Conservation (phyloP, 1,140 invertebrate genomes). For the Cyphomyrmex costatus region DNA sequence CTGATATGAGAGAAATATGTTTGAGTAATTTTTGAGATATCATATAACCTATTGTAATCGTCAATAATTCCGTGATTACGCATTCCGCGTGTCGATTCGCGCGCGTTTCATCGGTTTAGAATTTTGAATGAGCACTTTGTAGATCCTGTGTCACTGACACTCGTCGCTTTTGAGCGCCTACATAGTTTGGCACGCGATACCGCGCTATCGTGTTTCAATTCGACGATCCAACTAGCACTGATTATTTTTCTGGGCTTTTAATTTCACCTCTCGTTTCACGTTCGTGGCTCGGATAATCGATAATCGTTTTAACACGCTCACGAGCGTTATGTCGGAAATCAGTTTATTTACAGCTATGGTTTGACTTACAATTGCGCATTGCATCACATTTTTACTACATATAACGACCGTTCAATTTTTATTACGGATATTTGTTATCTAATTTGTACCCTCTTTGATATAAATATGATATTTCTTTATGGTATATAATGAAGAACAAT, state of each 20-base stretch:
- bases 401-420: conserved; percentile 50
- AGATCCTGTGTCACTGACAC: conserved; percentile 66
- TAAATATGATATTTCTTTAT: neutral
- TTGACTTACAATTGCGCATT: conserved; percentile 12
- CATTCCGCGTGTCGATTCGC: conserved; percentile 30
- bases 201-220: conserved; percentile 64
- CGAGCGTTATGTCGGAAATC: conserved; percentile 15
- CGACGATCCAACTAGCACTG: conserved; percentile 32
- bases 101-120: conserved; percentile 69
- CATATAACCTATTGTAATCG: conserved; percentile 35
- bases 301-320: conserved; percentile 40
- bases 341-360: conserved; percentile 61
- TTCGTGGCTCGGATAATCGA: conserved; percentile 45
- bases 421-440: conserved; percentile 32
- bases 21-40: conserved; percentile 41
- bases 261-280: conserved; percentile 46
- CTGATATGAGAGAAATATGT: neutral
- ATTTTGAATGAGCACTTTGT: conserved; percentile 56
- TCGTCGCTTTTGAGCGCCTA: conserved; percentile 47
- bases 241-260: conserved; percentile 70
- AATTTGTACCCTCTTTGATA: neutral
- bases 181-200: conserved; percentile 62
- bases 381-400: neutral
- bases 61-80: conserved; percentile 55
- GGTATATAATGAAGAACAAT: neutral